phyloP scores from a whole-genome alignment of 2,797 vertebrate species.

The Champsocephalus gunnari region DNA sequence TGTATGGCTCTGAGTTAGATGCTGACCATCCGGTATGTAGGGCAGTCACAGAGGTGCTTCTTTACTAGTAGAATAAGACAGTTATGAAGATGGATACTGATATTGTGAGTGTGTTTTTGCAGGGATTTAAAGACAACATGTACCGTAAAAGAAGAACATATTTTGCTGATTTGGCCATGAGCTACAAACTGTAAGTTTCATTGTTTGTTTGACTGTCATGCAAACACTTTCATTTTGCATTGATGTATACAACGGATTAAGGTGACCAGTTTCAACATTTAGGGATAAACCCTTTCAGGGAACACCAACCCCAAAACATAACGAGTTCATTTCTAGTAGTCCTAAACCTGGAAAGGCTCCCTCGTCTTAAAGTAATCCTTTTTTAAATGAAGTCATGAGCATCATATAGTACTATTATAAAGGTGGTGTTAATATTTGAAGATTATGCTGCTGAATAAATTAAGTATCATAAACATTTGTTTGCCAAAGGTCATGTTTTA shows the following conservation, averaged over 20 bases:
- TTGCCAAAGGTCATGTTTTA: too few species aligned
- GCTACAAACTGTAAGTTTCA: slow-evolving; percentile 90
- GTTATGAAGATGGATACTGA: not conserved
- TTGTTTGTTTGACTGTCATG: not conserved
- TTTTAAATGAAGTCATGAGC: too few species aligned
- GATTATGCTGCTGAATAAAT: too few species aligned
- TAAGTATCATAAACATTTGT: too few species aligned
- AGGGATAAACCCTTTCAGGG: not conserved
- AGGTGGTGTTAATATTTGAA: too few species aligned
- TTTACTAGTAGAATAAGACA: not conserved
- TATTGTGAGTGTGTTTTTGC: slow-evolving; percentile 14
- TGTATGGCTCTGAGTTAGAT: slow-evolving; percentile 93
- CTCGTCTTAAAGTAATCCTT: too few species aligned
- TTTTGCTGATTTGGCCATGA: slow-evolving; percentile 91
- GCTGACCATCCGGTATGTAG: slow-evolving; percentile 91
- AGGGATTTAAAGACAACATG: slow-evolving; percentile 94
- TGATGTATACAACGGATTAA: not conserved
- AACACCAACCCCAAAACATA: too few species aligned
- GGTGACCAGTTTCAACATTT: not conserved
- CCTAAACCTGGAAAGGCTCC: too few species aligned
- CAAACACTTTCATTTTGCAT: not conserved
- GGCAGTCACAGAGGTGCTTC: not conserved
- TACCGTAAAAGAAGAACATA: slow-evolving; percentile 91
- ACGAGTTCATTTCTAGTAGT: too few species aligned
- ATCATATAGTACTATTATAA: too few species aligned